A percentile compares a stretch with the other conserved stretches of the same genome.
Conservation (phyloP, 2,888 invertebrate species). For the Caenorhabditis doughertyi region DNA sequence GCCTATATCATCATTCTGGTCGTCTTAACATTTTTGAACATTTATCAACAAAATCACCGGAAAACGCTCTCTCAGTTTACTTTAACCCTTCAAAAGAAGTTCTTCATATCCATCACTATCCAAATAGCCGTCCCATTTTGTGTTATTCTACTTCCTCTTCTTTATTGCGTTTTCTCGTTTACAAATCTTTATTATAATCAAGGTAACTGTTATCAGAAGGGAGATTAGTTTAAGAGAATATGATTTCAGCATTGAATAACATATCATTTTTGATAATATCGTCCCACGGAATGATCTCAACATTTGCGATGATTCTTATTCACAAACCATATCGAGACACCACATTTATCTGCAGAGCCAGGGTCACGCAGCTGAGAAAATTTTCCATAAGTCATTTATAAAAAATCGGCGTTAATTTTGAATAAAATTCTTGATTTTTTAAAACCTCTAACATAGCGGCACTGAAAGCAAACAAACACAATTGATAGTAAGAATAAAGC, state of each 20-base stretch:
- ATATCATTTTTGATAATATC: conserved; percentile 7
- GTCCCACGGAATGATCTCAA: neutral
- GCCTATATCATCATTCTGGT: conserved; percentile 6
- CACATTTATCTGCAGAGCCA: too few relatives aligned
- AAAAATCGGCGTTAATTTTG: neutral
- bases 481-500: too few relatives aligned
- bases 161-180: neutral
- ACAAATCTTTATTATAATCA: conserved; percentile 16
- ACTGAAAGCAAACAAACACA: too few relatives aligned
- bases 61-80: conserved; percentile 8
- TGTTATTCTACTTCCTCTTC: conserved; percentile 9
- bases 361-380: too few relatives aligned
- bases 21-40: neutral
- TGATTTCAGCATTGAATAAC: conserved; percentile 10
- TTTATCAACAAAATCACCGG: neutral
- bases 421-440: too few relatives aligned
- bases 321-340: conserved; percentile 27
- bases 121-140: conserved; percentile 23
- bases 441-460: too few relatives aligned
- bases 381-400: too few relatives aligned
- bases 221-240: neutral
- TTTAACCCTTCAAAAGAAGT: conserved; percentile 13
- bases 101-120: conserved; percentile 17
- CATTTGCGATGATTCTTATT: conserved; percentile 11
- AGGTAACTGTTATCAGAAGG: too few relatives aligned